Percentiles rank a stretch among this genome's conserved stretches.
These are phyloP conservation scores for Corythucha ciliata DNA, from an alignment of 2,888 invertebrate species.

Conservation along the genomic window DNA sequence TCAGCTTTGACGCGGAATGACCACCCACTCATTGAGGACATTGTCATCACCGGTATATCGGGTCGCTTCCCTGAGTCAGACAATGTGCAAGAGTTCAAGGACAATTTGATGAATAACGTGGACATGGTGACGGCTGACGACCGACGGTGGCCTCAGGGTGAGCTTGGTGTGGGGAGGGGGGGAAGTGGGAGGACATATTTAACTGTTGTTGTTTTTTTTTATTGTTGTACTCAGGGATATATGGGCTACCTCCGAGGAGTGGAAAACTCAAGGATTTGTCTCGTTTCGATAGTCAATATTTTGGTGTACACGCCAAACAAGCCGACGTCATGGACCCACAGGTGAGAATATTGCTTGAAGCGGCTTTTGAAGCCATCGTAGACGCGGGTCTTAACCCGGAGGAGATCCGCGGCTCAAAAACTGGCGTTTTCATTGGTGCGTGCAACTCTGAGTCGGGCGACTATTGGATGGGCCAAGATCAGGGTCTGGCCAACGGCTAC, in stretches of 20 bases:
- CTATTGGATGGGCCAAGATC: slow-evolving; percentile 74
- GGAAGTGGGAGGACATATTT: too few species aligned
- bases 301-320: slow-evolving; percentile 83
- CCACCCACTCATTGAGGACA: slow-evolving; percentile 46
- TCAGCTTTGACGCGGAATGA: too few species aligned
- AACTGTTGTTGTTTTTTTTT: too few species aligned
- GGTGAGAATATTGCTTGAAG: slow-evolving; percentile 75
- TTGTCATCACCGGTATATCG: slow-evolving; percentile 76
- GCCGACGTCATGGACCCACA: slow-evolving; percentile 87
- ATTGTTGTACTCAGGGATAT: slow-evolving; percentile 61
- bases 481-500: slow-evolving; percentile 78
- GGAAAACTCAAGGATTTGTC: slow-evolving; percentile 73
- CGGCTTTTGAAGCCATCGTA: slow-evolving; percentile 81
- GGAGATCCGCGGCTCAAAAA: slow-evolving; percentile 74
- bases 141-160: slow-evolving; percentile 74
- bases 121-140: slow-evolving; percentile 91
- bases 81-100: slow-evolving; percentile 84
- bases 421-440: slow-evolving; percentile 91
- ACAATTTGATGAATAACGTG: slow-evolving; percentile 78
- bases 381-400: slow-evolving; percentile 80
- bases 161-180: too few species aligned
- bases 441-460: slow-evolving; percentile 84
- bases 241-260: slow-evolving; percentile 66
- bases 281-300: slow-evolving; percentile 78
- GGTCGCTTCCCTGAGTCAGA: slow-evolving; percentile 81